phyloP scores from a whole-genome alignment of 2,888 invertebrate genomes.

The Platycheirus rosarum region DNA sequence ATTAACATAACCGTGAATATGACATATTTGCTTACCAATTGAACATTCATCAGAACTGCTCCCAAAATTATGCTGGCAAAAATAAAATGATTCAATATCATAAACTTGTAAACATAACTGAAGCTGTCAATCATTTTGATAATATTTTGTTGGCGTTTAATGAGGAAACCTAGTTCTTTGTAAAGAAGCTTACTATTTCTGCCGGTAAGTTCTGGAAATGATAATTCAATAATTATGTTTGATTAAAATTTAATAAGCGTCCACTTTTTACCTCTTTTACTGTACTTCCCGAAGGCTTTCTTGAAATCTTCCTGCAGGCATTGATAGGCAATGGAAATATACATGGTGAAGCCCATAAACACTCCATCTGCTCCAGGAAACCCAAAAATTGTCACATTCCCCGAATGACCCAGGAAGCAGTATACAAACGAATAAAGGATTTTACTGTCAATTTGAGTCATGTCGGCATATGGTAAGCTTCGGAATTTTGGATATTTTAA shows the following conservation, averaged over 20 bases:
- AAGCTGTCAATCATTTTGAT: conserved; percentile 8
- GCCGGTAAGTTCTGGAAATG: neutral
- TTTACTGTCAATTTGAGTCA: conserved; percentile 29
- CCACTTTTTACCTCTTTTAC: neutral
- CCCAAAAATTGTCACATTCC: conserved; percentile 23
- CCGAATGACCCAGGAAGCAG: conserved; percentile 5
- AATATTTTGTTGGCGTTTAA: conserved; percentile 12
- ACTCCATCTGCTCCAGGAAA: conserved; percentile 19
- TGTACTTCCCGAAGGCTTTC: neutral
- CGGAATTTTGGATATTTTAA: too few species aligned
- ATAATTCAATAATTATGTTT: neutral
- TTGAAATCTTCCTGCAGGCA: conserved; percentile 29
- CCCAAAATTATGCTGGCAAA: conserved; percentile 27
- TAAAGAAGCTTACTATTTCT: conserved; percentile 9
- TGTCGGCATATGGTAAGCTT: conserved; percentile 34
- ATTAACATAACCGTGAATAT: too few species aligned
- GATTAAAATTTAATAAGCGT: neutral
- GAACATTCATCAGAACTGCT: conserved; percentile 20
- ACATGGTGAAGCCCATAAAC: conserved; percentile 14
- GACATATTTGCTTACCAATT: too few species aligned
- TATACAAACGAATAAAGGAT: conserved; percentile 1
- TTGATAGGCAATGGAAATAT: neutral
- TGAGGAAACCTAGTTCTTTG: neutral
- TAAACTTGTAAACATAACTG: conserved; percentile 18
- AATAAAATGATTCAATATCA: conserved; percentile 23